Conservation (phyloP, 1,140 invertebrate species). For the Drosophila arizonae region DNA sequence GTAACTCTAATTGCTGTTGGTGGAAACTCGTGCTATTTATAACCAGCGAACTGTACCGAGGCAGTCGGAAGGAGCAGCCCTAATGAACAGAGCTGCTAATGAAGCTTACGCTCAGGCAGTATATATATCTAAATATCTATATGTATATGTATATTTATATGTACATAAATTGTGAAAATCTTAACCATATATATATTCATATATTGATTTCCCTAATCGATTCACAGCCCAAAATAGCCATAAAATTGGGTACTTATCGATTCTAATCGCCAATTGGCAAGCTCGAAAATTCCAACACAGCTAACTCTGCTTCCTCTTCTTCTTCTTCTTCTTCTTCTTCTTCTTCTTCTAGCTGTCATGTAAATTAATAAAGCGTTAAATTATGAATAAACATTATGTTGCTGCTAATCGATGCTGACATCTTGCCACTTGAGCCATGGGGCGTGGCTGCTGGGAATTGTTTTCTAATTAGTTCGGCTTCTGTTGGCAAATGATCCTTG, state of each 20-base stretch:
- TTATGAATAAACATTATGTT: constrained; percentile 66
- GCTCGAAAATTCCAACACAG: constrained; percentile 19
- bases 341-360: constrained; percentile 27
- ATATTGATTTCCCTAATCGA: constrained; percentile 23
- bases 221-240: constrained; percentile 24
- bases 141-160: not conserved
- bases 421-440: constrained; percentile 35
- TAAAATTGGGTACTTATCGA: constrained; percentile 41
- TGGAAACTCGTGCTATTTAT: not conserved
- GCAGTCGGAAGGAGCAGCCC: constrained; percentile 5
- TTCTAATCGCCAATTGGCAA: constrained; percentile 40
- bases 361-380: constrained; percentile 79
- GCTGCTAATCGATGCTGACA: constrained; percentile 28
- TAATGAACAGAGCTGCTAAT: constrained; percentile 42
- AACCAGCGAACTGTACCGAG: constrained; percentile 8
- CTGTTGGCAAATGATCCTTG: constrained; percentile 70
- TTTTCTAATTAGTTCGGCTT: constrained; percentile 75
- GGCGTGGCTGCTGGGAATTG: constrained; percentile 58
- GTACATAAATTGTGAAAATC: not conserved
- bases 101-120: constrained; percentile 29
- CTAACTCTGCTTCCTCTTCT: constrained; percentile 10
- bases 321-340: not conserved
- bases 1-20: not conserved
- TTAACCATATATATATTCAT: not conserved
- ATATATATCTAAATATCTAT: not conserved